phyloP scores from a whole-genome alignment of 2,797 vertebrate species.

The Lutjanus argentimaculatus region DNA sequence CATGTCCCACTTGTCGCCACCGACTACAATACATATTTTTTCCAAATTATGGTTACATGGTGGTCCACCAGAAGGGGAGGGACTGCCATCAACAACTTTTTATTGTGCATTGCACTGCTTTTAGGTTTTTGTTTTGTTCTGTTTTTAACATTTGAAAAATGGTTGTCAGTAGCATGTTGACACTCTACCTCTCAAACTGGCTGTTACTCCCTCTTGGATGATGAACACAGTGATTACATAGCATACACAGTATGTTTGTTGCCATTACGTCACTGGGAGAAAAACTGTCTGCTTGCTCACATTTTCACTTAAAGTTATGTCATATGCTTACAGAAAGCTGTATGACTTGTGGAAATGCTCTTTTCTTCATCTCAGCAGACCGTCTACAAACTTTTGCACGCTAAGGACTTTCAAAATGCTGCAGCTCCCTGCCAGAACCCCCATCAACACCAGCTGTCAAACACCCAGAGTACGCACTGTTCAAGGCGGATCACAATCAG shows the following conservation, averaged over 20 bases:
- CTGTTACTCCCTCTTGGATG: neutral
- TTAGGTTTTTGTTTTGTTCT: too few relatives aligned
- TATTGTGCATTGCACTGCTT: neutral
- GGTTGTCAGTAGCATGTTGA: neutral
- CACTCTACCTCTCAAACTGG: neutral
- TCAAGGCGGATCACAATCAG: neutral
- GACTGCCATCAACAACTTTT: neutral
- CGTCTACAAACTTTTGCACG: neutral
- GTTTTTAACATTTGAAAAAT: too few relatives aligned
- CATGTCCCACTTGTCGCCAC: too few relatives aligned
- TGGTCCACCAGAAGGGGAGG: too few relatives aligned
- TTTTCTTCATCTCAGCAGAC: neutral
- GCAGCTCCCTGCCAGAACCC: neutral
- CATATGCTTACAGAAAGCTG: neutral
- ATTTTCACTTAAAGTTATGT: slow-evolving; percentile 1
- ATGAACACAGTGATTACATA: neutral
- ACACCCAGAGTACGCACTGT: neutral
- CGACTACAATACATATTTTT: too few relatives aligned
- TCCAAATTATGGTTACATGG: too few relatives aligned
- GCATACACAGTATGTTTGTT: slow-evolving; percentile 20
- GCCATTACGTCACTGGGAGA: slow-evolving; percentile 23
- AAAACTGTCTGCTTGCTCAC: neutral
- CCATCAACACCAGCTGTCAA: neutral
- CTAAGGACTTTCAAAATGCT: neutral
- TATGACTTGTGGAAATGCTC: neutral